A percentile compares a stretch with the other conserved stretches of the same genome.
phyloP scores from a whole-genome alignment of 2,888 invertebrate species.

The Acanthacorydalis orientalis region DNA sequence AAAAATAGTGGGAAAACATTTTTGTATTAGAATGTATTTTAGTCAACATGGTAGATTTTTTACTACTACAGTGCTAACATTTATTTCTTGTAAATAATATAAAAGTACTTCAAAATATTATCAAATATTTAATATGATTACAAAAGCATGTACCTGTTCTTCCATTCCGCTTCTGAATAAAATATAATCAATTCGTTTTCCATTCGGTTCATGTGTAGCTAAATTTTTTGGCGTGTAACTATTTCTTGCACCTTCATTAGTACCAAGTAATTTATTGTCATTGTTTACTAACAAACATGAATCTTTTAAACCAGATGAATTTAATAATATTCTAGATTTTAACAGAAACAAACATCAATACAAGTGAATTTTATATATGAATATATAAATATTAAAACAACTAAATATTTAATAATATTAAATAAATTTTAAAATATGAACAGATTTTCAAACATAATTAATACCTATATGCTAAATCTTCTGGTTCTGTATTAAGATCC shows the following conservation, averaged over 20 bases:
- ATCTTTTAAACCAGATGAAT: constrained; percentile 38
- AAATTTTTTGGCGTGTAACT: constrained; percentile 51
- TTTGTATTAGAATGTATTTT: too few relatives aligned
- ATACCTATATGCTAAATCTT: constrained; percentile 60
- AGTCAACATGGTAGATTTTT: too few relatives aligned
- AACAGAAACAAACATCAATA: constrained; percentile 5
- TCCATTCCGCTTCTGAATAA: constrained; percentile 38
- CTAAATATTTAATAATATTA: neutral
- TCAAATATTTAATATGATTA: neutral
- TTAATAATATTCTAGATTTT: constrained; percentile 32
- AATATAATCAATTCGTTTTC: constrained; percentile 88
- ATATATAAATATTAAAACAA: neutral
- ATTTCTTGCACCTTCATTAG: constrained; percentile 66
- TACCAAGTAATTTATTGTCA: constrained; percentile 22
- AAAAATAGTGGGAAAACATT: too few relatives aligned
- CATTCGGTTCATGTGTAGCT: constrained; percentile 40
- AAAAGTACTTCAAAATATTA: too few relatives aligned
- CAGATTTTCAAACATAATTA: constrained; percentile 4
- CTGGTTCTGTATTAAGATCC: constrained; percentile 85
- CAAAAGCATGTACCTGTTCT: constrained; percentile 12
- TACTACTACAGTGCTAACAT: too few relatives aligned
- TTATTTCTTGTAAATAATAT: too few relatives aligned
- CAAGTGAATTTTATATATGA: neutral
- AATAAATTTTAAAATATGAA: neutral
- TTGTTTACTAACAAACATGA: constrained; percentile 23